These are phyloP conservation scores for Megaustenia siamemsis DNA, from an alignment of 2,888 invertebrate genomes.

Conservation along the genomic window DNA sequence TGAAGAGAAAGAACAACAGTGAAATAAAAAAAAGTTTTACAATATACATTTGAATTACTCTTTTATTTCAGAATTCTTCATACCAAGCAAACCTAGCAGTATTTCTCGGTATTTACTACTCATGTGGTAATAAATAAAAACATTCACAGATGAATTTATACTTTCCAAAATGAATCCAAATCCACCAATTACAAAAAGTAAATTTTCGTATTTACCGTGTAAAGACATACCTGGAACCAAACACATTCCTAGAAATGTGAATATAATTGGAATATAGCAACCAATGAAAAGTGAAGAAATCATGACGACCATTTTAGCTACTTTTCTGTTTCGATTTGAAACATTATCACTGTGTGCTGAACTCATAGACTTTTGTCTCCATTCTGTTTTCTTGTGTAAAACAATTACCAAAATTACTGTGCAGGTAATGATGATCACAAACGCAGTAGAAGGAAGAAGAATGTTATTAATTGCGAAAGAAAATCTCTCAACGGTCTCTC, in stretches of 20 bases:
- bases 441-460: conserved; percentile 1
- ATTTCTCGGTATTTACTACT: conserved; percentile 32
- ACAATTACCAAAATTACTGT: neutral
- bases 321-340: neutral
- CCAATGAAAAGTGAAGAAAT: conserved; percentile 12
- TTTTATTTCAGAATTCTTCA: too few relatives aligned
- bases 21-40: too few relatives aligned
- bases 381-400: neutral
- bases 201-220: conserved; percentile 19
- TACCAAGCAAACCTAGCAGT: too few relatives aligned
- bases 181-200: neutral
- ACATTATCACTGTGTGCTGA: too few relatives aligned
- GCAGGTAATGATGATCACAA: neutral
- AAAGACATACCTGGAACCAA: conserved; percentile 14
- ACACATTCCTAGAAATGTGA: conserved; percentile 10
- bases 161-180: conserved; percentile 25
- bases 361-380: neutral
- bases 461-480: conserved; percentile 11
- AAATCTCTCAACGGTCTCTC: conserved; percentile 11
- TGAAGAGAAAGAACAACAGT: too few relatives aligned
- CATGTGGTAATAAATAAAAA: conserved; percentile 41
- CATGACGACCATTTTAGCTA: conserved; percentile 2
- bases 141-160: conserved; percentile 17
- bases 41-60: too few relatives aligned
- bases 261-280: neutral